Base-by-base conservation (phyloP, 2,797 vertebrate species). In the Ctenochaetus hawaiiensis region DNA sequence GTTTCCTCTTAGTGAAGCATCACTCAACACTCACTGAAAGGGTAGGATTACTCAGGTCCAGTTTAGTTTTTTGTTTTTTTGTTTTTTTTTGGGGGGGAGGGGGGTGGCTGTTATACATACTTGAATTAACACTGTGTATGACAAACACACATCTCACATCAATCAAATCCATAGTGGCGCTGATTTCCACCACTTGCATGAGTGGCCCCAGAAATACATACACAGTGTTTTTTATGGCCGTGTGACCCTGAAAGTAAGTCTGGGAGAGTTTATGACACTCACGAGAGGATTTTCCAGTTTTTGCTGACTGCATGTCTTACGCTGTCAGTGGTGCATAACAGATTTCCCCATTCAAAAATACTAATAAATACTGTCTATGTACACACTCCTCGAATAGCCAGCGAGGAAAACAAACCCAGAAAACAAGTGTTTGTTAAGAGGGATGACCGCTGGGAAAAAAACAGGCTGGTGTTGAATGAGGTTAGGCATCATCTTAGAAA, bases 291-390 rank as follows among this genome's bases (percentile, higher is more conserved):
- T 78, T 82, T 62, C 68, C 77, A 83, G 57, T 86, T 91, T 34
- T 80, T 93, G 87, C 89, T 91, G 89, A 91, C 86, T 83, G 76
- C 61, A 74, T 77, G 80, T 84, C 82, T 86, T 82, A 73, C 67
- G 64, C 77, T 86, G 79, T 82, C 87, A 80, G 77, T 48, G 72
- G 83, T 80, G 86, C 83, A 87, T 85, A 84, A 84, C 73, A 3
- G 75, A 86, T 88, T 79, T 67, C 84, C 71, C 79, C 58, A 75
- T 86, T 88, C 83, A 82, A 70, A 83, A 73, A 52, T 56, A 47
- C 62, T 83, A 82, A 86, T 83, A 84, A 72, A 87, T 61, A 75
- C 80, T 82, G 81, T 78, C 68, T 81, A 57, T 44, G 62, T 67
- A 61, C 71, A 71, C 51, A 81, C 23, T 66, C 51, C 49, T 71